Evolutionary conservation across 2,888 invertebrate genomes (phyloP).

Genomic region (Rhimphoctona megacephalus): DNA sequence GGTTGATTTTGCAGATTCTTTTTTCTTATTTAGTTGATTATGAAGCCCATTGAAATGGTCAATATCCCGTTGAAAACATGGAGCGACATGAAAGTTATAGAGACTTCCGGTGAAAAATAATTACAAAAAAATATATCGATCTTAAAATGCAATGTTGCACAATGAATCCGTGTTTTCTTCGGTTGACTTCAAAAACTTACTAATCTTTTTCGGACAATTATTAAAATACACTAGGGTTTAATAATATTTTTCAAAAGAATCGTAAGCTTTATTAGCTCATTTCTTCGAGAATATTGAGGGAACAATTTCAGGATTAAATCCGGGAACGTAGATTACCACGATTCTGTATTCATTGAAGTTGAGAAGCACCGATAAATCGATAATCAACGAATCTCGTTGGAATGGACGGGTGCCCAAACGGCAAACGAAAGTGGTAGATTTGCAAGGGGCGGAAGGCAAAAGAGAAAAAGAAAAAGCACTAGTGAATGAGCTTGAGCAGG

Average conservation of each 20-base stretch:
- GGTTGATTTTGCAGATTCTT: slow-evolving; percentile 14
- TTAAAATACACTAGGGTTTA: not conserved
- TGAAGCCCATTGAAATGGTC: not conserved
- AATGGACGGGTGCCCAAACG: slow-evolving; percentile 39
- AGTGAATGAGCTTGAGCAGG: slow-evolving; percentile 52
- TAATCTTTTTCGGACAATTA: not conserved
- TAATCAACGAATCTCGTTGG: slow-evolving; percentile 57
- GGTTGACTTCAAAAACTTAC: not conserved
- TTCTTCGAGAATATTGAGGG: not conserved
- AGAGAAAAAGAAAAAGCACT: slow-evolving; percentile 49
- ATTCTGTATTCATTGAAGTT: slow-evolving; percentile 67
- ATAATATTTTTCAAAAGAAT: slow-evolving; percentile 21
- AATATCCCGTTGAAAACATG: not conserved
- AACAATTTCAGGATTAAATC: slow-evolving; percentile 1
- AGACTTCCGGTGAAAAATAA: not conserved
- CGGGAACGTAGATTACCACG: slow-evolving; percentile 16
- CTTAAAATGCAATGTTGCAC: not conserved
- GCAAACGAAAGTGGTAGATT: slow-evolving; percentile 57
- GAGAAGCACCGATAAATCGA: slow-evolving; percentile 70
- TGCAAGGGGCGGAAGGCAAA: slow-evolving; percentile 23
- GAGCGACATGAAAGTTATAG: not conserved
- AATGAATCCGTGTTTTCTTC: not conserved
- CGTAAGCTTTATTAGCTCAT: not conserved
- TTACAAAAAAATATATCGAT: not conserved
- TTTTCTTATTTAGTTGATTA: slow-evolving; percentile 7